Percentiles rank a stretch among this genome's conserved stretches.
phyloP scores from a whole-genome alignment of 2,113 vertebrate species.

The Chauna torquata region DNA sequence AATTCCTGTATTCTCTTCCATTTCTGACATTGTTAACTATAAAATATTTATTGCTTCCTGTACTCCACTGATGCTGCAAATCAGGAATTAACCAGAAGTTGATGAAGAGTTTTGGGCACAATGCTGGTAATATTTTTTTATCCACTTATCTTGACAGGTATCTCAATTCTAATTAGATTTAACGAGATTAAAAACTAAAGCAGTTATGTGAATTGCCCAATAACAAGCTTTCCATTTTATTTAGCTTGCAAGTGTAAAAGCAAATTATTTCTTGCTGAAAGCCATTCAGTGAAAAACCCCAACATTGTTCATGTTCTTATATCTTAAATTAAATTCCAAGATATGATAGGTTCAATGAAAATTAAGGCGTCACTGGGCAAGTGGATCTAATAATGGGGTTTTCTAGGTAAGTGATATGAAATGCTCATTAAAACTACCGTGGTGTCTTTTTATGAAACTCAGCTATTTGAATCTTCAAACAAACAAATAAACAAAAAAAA shows the following conservation, averaged over 20 bases:
- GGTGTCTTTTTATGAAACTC: background rate
- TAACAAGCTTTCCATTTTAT: background rate
- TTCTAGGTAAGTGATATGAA: background rate
- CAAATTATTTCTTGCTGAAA: background rate
- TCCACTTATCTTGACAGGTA: slow-evolving; percentile 5
- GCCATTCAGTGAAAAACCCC: background rate
- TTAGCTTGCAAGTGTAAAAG: background rate
- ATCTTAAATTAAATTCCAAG: background rate
- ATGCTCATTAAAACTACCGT: background rate
- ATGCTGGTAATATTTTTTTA: background rate
- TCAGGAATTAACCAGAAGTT: background rate
- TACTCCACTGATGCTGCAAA: background rate
- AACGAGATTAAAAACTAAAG: slow-evolving; percentile 14
- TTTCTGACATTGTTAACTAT: slow-evolving; percentile 7
- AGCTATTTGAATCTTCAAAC: background rate
- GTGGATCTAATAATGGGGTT: background rate
- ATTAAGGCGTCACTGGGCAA: background rate
- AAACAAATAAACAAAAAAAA: background rate
- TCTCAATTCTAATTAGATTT: background rate
- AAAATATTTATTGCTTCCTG: background rate
- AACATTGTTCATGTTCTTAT: background rate
- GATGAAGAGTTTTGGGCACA: slow-evolving; percentile 8
- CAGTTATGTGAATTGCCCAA: background rate
- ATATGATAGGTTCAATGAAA: background rate
- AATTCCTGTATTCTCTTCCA: background rate